Conservation (phyloP, 2,797 vertebrate genomes). For the Tapera naevia region DNA sequence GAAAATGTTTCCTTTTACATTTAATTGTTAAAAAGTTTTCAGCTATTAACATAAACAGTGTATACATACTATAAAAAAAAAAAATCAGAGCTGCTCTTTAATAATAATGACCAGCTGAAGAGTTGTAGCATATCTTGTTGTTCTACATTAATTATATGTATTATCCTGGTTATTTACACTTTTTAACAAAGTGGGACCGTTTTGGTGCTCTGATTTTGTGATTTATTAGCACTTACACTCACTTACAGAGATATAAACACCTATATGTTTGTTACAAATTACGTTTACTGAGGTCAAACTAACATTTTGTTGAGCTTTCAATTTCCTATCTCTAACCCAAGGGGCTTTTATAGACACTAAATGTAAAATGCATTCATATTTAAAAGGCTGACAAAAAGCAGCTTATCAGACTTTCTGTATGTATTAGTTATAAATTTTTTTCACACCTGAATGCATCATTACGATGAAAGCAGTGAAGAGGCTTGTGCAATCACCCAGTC, state of each 20-base stretch:
- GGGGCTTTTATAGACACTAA: background rate
- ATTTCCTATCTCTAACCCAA: background rate
- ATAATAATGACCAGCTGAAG: background rate
- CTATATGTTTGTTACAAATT: background rate
- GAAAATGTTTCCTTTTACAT: background rate
- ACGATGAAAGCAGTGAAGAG: background rate
- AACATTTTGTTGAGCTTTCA: background rate
- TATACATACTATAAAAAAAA: background rate
- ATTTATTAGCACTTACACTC: background rate
- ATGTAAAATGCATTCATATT: background rate
- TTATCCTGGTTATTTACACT: background rate
- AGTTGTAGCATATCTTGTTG: background rate
- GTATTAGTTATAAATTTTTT: background rate
- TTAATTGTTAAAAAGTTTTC: background rate
- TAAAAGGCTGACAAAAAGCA: background rate
- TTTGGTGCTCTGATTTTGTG: background rate
- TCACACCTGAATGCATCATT: background rate
- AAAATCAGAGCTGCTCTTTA: background rate
- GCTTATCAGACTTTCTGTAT: background rate
- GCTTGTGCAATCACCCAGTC: background rate
- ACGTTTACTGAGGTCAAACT: background rate
- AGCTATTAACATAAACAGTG: background rate
- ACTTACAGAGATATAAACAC: background rate
- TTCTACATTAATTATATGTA: background rate
- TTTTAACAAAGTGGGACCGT: background rate